A percentile compares a stretch with the other conserved stretches of the same genome.
Evolutionary conservation across 1,140 invertebrate genomes (phyloP).

Genomic region (Meloidogyne floridensis): DNA sequence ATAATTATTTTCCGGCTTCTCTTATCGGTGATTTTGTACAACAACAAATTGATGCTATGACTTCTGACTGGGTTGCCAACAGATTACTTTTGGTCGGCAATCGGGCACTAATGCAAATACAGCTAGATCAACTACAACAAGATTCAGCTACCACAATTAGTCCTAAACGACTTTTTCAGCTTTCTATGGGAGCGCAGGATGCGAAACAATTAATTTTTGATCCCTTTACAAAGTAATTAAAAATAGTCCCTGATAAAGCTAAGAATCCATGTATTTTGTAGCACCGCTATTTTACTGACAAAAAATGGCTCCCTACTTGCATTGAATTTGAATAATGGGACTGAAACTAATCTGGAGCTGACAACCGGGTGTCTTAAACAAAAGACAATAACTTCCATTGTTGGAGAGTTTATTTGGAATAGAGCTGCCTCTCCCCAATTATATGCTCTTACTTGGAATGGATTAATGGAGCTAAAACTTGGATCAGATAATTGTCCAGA

Average conservation of each 20-base stretch:
- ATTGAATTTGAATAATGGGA: conserved; percentile 50
- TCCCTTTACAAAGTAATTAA: conserved; percentile 60
- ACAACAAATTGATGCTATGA: conserved; percentile 61
- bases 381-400: conserved; percentile 64
- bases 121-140: conserved; percentile 52
- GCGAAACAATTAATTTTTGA: conserved; percentile 63
- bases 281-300: conserved; percentile 62
- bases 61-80: conserved; percentile 64
- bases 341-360: conserved; percentile 49
- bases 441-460: conserved; percentile 65
- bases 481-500: conserved; percentile 52
- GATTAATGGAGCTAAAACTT: conserved; percentile 54
- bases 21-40: conserved; percentile 54
- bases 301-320: conserved; percentile 63
- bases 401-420: conserved; percentile 63
- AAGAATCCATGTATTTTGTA: conserved; percentile 33
- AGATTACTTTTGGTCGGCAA: conserved; percentile 58
- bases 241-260: not conserved
- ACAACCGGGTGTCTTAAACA: conserved; percentile 17
- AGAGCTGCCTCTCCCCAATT: conserved; percentile 56
- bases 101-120: conserved; percentile 56
- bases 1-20: conserved; percentile 41
- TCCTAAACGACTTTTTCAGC: conserved; percentile 52
- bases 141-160: conserved; percentile 46
- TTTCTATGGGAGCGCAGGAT: conserved; percentile 63